phyloP scores from a whole-genome alignment of 2,888 invertebrate species.

The Mamestra brassicae region DNA sequence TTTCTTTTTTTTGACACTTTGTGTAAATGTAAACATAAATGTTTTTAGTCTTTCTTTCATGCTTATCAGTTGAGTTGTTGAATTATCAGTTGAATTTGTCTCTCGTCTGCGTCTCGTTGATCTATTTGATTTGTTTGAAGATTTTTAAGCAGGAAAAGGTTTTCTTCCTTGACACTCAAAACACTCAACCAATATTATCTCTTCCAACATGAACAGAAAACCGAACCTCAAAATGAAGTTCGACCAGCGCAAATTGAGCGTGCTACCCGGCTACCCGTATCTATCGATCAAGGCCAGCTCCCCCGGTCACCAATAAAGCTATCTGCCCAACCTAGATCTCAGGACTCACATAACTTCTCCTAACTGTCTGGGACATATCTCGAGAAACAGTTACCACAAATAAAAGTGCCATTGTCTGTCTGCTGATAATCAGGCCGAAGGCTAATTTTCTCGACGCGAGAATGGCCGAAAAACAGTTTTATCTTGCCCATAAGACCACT shows the following conservation, averaged over 20 bases:
- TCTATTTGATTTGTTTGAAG: no score
- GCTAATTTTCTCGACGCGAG: constrained; percentile 78
- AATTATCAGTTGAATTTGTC: no score
- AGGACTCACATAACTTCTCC: constrained; percentile 46
- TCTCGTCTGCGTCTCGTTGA: no score
- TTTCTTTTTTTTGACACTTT: no score
- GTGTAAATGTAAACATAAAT: no score
- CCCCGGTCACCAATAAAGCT: constrained; percentile 31
- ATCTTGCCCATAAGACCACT: constrained; percentile 84
- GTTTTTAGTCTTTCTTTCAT: no score
- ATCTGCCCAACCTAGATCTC: constrained; percentile 52
- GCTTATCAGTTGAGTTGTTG: no score
- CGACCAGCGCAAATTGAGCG: constrained; percentile 28
- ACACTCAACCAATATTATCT: neutral
- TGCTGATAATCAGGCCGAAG: constrained; percentile 75
- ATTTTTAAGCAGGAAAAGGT: neutral
- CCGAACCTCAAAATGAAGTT: constrained; percentile 22
- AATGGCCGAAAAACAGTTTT: constrained; percentile 80
- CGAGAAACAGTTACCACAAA: constrained; percentile 70
- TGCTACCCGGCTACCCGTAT: constrained; percentile 1
- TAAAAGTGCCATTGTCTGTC: constrained; percentile 69
- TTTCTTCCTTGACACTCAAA: neutral
- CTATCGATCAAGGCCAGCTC: constrained; percentile 26
- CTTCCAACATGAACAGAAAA: constrained; percentile 5
- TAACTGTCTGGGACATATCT: constrained; percentile 60